Evolutionary conservation across 2,113 vertebrate species (phyloP), one percentile per base, ranked within the genome.

Genomic region (Meriones unguiculatus): DNA sequence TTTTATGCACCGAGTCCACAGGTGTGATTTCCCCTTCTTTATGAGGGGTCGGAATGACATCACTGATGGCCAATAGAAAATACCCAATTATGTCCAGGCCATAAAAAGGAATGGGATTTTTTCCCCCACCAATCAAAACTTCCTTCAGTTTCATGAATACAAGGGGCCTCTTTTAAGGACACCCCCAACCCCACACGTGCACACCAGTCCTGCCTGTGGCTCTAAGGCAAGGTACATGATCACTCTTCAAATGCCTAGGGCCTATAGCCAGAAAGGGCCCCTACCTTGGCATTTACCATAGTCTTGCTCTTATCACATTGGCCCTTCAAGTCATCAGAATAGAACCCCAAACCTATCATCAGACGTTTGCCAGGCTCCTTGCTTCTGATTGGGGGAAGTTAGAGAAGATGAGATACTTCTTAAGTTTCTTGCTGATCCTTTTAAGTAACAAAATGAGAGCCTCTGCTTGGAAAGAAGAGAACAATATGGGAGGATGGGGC

Each of bases 21-120:
- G 98, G 98, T 98, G 97, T 98, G 96, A 98, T 94, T 98, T 97
- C 97, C 97, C 97, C 94, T 97, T 97, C 95, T 98, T 98, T 98
- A 98, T 95, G 96, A 98, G 98, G 82, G 96, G 98, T 91, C 93
- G 13, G 97, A 95, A 95, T 97, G 97, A 98, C 94, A 98, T 93
- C 96, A 92, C 3, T 81, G 93, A 1, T 30, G 76, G 94, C 62
- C 32, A 7, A 98, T 97, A 82, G 98, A 95, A 97, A 84, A 89
- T 5, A 32, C 88, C 54, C 87, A 97, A 93, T 95, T 95, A 93
- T 96, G 97, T 93, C 41, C 93, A 97, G 96, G 89, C 93, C 91
- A 54, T 93, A 98, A 95, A 94, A 97, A 93, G 70, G 97, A 98
- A 98, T 77, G 72, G 94, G 87, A 62, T 97, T 98, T 96, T 96